A percentile compares a stretch with the other conserved stretches of the same genome.
Conservation (phyloP, 92 coral and sea anemone genomes). For the Palythoa grandiflora region DNA sequence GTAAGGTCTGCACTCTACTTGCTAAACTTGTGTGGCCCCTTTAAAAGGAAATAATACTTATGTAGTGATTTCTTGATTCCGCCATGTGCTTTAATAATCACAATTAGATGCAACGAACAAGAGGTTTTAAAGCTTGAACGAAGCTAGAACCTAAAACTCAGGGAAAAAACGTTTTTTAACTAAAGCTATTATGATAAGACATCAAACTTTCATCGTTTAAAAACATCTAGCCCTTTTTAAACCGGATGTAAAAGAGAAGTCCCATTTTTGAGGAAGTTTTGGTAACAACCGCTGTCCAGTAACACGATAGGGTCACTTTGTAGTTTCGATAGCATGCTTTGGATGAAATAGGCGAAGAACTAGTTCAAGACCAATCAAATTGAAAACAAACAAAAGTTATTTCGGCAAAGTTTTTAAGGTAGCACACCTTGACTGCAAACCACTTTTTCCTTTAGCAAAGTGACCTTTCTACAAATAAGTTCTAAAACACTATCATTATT, state of each 20-base stretch:
- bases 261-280: neutral
- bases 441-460: too few relatives aligned
- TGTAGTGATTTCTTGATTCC: neutral
- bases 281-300: conserved; percentile 23
- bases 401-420: too few relatives aligned
- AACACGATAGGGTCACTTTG: neutral
- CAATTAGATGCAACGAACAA: neutral
- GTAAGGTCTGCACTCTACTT: neutral
- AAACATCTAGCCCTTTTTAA: neutral
- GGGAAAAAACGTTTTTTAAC: neutral
- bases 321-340: too few relatives aligned
- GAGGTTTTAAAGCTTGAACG: neutral
- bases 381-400: too few relatives aligned
- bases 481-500: too few relatives aligned
- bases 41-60: neutral
- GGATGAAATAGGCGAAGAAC: too few relatives aligned
- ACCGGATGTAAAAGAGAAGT: neutral
- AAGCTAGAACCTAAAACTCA: neutral
- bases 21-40: neutral
- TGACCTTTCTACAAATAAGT: too few relatives aligned
- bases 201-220: too few relatives aligned
- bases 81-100: neutral
- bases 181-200: neutral
- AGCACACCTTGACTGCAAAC: too few relatives aligned
- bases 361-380: too few relatives aligned